phyloP scores from a whole-genome alignment of 2,113 vertebrate genomes.

The Blennius ocellaris region DNA sequence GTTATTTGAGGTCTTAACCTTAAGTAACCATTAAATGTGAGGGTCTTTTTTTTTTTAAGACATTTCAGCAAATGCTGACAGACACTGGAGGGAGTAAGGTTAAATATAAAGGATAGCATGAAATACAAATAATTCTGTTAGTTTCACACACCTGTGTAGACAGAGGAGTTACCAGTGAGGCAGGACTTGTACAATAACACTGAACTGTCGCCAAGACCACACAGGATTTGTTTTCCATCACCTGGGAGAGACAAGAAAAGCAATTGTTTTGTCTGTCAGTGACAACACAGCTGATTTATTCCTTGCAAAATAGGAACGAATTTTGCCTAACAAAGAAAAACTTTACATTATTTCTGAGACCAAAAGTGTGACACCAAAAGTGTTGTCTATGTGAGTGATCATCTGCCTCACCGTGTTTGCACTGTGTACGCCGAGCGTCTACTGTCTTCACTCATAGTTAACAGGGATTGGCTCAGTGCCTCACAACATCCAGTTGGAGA shows the following conservation, averaged over 20 bases:
- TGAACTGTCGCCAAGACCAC: slow-evolving; percentile 86
- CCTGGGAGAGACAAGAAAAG: slow-evolving; percentile 77
- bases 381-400: too few species aligned
- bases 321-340: slow-evolving; percentile 11
- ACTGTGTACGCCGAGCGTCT: too few species aligned
- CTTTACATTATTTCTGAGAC: too few species aligned
- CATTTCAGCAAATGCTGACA: too few species aligned
- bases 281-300: slow-evolving; percentile 34
- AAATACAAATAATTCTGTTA: not conserved
- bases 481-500: too few species aligned
- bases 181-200: slow-evolving; percentile 83
- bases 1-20: not conserved
- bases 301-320: slow-evolving; percentile 1
- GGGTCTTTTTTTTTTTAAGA: not conserved
- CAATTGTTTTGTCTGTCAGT: slow-evolving; percentile 19
- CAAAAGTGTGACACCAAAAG: too few species aligned
- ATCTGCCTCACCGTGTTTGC: too few species aligned
- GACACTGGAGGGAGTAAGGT: not conserved
- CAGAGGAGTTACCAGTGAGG: slow-evolving; percentile 75
- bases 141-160: slow-evolving; percentile 86
- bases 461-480: too few species aligned
- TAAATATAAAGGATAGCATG: not conserved
- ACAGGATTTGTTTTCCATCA: slow-evolving; percentile 87
- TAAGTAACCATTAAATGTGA: slow-evolving; percentile 4
- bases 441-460: too few species aligned